Base-by-base conservation (phyloP, 2,797 vertebrate genomes). In the Poeciliopsis paucimaculata region DNA sequence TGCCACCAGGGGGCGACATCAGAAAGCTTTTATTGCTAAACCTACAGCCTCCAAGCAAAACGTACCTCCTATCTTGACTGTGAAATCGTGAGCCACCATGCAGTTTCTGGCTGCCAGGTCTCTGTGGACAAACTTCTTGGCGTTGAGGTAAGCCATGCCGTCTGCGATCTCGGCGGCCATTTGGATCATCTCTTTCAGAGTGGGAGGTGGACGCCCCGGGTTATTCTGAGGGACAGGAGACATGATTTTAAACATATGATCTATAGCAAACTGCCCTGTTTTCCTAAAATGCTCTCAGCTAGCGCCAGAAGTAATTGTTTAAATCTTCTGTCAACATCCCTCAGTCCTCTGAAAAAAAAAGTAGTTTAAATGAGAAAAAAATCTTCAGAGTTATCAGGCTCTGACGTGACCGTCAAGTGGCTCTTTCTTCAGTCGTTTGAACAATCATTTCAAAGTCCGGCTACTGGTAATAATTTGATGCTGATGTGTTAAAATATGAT, bases 91-190 rank as follows among this genome's bases (percentile, higher is more conserved):
- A 5, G 96, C 97, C 0, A 99, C 98, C 98, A 99, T 99, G 88
- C 98, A 99, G 95, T 99, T 99, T 10, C 98, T 96, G 74, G 98
- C 98, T 0, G 98, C 98, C 34, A 99, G 95, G 88, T 99, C 98
- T 80, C 98, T 94, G 94, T 99, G 98, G 72, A 99, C 98, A 72
- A 99, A 99, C 79, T 99, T 99, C 90, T 99, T 99, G 89, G 97
- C 98, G 0, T 98, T 99, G 55, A 99, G 95, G 82, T 99, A 99
- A 1, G 98, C 98, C 97, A 99, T 99, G 70, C 98, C 98, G 0
- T 99, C 98, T 0, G 98, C 98, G 0, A 99, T 99, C 95, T 99
- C 98, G 0, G 96, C 98, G 0, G 98, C 96, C 97, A 99, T 99
- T 94, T 98, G 98, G 82, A 98, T 96, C 97, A 99, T 99, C 91